Conservation (phyloP, 2,797 vertebrate species). For the Sebastes nivosus region DNA sequence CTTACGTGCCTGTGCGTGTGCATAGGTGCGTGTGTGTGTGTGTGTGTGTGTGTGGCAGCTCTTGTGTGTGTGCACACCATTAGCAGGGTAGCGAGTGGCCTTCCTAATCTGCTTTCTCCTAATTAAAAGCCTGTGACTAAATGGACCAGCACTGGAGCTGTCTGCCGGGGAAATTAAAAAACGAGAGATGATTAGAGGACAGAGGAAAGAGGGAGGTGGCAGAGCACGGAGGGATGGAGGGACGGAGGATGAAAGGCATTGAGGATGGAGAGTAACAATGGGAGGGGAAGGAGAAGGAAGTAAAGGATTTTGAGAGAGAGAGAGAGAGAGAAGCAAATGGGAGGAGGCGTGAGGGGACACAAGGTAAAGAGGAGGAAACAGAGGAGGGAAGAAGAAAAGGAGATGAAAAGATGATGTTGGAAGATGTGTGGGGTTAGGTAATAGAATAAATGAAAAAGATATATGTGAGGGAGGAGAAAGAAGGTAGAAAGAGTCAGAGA, state of each 20-base stretch:
- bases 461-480: neutral
- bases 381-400: neutral
- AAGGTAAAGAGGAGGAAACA: neutral
- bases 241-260: slow-evolving; percentile 35
- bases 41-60: neutral
- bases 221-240: slow-evolving; percentile 20
- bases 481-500: neutral
- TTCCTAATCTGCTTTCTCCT: slow-evolving; percentile 71
- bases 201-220: slow-evolving; percentile 37
- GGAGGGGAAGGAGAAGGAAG: neutral
- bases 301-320: neutral
- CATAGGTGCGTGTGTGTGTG: neutral
- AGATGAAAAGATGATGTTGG: neutral
- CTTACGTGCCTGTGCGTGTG: neutral
- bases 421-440: neutral
- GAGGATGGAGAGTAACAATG: slow-evolving; percentile 19
- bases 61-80: slow-evolving; percentile 31
- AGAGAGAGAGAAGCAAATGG: neutral
- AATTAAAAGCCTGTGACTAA: slow-evolving; percentile 79
- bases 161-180: slow-evolving; percentile 71
- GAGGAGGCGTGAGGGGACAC: neutral
- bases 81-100: slow-evolving; percentile 56
- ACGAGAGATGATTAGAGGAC: slow-evolving; percentile 66
- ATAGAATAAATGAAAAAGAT: neutral
- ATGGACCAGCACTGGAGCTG: slow-evolving; percentile 59